These are phyloP conservation scores for Cataglyphis altisquamis DNA, from an alignment of 2,888 invertebrate genomes.

Conservation along the genomic window DNA sequence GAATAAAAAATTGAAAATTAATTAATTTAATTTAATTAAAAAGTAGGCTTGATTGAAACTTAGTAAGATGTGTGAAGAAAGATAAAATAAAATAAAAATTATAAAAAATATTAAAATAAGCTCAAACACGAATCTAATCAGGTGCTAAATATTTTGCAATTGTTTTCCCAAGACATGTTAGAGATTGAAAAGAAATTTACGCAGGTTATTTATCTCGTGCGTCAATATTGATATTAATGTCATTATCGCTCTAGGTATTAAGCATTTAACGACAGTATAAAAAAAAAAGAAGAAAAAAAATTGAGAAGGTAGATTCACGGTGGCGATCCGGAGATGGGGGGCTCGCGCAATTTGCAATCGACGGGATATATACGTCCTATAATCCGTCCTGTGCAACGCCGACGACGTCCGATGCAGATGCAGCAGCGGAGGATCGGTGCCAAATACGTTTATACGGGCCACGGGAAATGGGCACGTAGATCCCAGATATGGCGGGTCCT, in stretches of 20 bases:
- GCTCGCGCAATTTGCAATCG: constrained; percentile 67
- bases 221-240: neutral
- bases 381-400: constrained; percentile 57
- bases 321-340: neutral
- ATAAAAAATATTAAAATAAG: neutral
- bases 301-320: neutral
- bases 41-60: neutral
- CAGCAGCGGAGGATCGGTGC: constrained; percentile 66
- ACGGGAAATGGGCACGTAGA: constrained; percentile 64
- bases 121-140: neutral
- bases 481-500: constrained; percentile 66
- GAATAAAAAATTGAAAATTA: no score
- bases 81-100: neutral
- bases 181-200: neutral
- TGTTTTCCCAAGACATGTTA: neutral
- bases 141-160: neutral
- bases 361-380: constrained; percentile 55
- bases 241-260: neutral
- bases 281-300: neutral
- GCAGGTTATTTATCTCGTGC: neutral
- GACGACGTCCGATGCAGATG: constrained; percentile 71
- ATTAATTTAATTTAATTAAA: neutral
- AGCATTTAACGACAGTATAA: neutral
- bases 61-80: neutral
- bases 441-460: constrained; percentile 72